Conservation (phyloP, 2,888 invertebrate species). For the Anodontia alba region DNA sequence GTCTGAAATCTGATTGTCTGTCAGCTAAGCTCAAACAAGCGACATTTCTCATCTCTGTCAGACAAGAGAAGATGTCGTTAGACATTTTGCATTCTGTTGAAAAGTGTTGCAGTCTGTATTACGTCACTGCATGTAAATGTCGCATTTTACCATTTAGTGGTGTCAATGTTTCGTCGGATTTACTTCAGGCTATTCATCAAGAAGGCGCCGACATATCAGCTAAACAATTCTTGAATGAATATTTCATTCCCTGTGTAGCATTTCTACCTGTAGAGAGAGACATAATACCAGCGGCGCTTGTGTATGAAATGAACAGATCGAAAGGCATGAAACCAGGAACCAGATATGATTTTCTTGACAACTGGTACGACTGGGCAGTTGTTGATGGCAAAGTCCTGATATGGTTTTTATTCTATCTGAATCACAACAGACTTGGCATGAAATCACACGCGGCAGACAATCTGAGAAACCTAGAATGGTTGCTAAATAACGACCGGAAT, state of each 20-base stretch:
- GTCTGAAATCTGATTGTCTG: not conserved
- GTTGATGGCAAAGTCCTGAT: not conserved
- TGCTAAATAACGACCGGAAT: not conserved
- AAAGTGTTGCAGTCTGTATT: no score
- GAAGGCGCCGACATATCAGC: not conserved
- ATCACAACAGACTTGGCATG: not conserved
- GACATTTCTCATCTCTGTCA: not conserved
- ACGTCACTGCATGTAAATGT: no score
- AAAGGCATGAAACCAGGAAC: not conserved
- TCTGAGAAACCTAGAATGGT: not conserved
- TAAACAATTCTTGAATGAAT: no score
- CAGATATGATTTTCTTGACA: not conserved
- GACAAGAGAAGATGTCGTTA: not conserved
- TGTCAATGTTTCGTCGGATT: not conserved
- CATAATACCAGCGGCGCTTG: not conserved
- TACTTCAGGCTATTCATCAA: not conserved
- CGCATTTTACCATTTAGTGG: not conserved
- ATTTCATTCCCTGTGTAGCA: not conserved
- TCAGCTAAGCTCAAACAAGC: not conserved
- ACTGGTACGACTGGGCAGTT: not conserved
- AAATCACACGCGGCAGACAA: not conserved
- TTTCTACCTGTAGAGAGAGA: not conserved
- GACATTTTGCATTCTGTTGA: not conserved
- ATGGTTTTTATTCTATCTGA: not conserved
- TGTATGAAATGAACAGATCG: not conserved